These are phyloP conservation scores for Rosalia funebris DNA, from an alignment of 2,888 invertebrate species.

Conservation along the genomic window DNA sequence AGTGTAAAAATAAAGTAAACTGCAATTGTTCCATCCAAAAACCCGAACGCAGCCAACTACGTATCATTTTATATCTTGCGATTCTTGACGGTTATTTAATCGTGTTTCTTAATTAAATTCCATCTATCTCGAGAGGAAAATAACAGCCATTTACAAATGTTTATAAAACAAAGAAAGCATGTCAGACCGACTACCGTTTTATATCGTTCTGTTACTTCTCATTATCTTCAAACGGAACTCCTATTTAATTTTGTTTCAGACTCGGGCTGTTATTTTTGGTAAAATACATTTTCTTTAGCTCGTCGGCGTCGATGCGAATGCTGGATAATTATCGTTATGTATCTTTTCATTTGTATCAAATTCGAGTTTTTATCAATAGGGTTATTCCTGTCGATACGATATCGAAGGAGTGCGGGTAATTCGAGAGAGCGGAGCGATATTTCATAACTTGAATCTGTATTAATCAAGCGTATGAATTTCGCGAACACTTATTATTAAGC, in stretches of 20 bases:
- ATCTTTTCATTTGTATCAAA: too few species aligned
- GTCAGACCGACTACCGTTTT: constrained; percentile 19
- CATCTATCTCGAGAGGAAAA: constrained; percentile 20
- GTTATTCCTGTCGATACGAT: too few species aligned
- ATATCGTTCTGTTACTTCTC: constrained; percentile 14
- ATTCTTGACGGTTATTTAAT: constrained; percentile 18
- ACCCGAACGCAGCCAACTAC: constrained; percentile 2
- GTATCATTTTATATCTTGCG: constrained; percentile 13
- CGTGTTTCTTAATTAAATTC: constrained; percentile 20
- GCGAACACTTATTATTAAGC: too few species aligned
- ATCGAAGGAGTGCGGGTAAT: too few species aligned
- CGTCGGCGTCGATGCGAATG: too few species aligned
- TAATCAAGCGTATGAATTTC: too few species aligned
- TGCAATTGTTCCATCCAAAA: background rate
- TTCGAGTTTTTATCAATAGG: too few species aligned
- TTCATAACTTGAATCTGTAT: too few species aligned
- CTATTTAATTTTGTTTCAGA: constrained; percentile 12
- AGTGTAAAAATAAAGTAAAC: too few species aligned
- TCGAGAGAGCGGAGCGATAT: too few species aligned
- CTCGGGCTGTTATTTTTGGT: background rate
- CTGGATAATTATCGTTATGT: too few species aligned
- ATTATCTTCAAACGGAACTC: constrained; percentile 17
- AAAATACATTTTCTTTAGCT: too few species aligned
- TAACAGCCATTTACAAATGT: constrained; percentile 22
- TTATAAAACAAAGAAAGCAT: constrained; percentile 18